A percentile compares a stretch with the other conserved stretches of the same genome.
phyloP scores from a whole-genome alignment of 2,797 vertebrate genomes.

The Iguana delicatissima region DNA sequence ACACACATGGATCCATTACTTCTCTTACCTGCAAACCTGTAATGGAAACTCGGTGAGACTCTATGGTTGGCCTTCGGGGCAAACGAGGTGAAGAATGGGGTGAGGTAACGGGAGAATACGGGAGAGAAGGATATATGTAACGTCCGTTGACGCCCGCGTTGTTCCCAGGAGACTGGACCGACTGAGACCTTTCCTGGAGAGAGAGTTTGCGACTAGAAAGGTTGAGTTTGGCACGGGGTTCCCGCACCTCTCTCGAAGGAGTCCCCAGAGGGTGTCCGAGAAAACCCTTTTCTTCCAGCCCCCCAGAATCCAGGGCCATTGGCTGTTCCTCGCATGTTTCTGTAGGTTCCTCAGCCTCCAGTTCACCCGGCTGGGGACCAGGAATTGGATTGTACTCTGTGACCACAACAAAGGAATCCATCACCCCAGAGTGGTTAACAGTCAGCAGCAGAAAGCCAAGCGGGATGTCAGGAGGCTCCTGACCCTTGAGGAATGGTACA shows the following conservation, averaged over 20 bases:
- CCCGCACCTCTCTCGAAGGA: slow-evolving; percentile 55
- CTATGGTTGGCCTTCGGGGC: slow-evolving; percentile 93
- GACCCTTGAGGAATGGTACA: slow-evolving; percentile 64
- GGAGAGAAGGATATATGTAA: slow-evolving; percentile 89
- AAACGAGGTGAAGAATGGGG: slow-evolving; percentile 94
- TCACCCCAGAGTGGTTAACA: slow-evolving; percentile 62
- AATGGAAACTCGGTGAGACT: slow-evolving; percentile 96
- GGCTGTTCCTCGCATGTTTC: slow-evolving; percentile 79
- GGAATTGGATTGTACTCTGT: slow-evolving; percentile 87
- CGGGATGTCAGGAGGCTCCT: slow-evolving; percentile 68
- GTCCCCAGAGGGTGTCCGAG: slow-evolving; percentile 15
- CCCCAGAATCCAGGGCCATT: slow-evolving; percentile 72
- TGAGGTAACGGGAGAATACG: slow-evolving; percentile 91
- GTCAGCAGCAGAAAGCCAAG: slow-evolving; percentile 72
- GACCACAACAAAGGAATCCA: slow-evolving; percentile 95
- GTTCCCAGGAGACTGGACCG: slow-evolving; percentile 79
- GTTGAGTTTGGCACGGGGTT: slow-evolving; percentile 82
- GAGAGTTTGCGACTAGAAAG: slow-evolving; percentile 92
- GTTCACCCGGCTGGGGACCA: slow-evolving; percentile 60
- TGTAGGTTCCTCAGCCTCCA: slow-evolving; percentile 83
- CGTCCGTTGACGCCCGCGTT: slow-evolving; percentile 82
- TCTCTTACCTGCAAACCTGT: slow-evolving; percentile 91
- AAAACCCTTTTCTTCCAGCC: slow-evolving; percentile 74
- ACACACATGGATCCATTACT: too few relatives aligned
- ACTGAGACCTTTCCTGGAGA: slow-evolving; percentile 89